Evolutionary conservation across 2,888 invertebrate genomes (phyloP).

Genomic region (Xiphydria camelus): DNA sequence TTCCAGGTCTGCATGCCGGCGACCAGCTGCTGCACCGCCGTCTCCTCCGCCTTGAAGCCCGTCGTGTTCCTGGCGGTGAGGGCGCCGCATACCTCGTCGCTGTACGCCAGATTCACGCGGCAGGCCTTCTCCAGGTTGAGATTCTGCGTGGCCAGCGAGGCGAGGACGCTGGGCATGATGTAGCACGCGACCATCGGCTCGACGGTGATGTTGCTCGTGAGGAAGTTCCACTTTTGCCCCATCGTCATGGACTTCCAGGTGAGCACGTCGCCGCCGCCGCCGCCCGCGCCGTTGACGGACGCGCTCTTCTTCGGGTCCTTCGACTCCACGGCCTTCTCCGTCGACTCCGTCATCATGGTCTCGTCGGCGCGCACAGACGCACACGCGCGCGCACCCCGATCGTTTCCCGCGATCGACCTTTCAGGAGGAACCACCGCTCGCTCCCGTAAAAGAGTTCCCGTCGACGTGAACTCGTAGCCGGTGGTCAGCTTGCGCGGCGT

Average conservation of each 20-base stretch:
- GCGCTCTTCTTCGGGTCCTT: conserved; percentile 17
- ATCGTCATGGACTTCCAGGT: conserved; percentile 62
- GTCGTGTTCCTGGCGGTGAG: conserved; percentile 74
- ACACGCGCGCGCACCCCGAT: no score
- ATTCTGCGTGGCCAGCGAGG: conserved; percentile 81
- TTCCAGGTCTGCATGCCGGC: conserved; percentile 86
- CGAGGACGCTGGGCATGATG: conserved; percentile 67
- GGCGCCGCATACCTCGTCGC: conserved; percentile 75
- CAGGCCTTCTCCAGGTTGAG: conserved; percentile 86
- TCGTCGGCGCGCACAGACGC: no score
- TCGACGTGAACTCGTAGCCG: no score
- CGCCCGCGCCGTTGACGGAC: conserved; percentile 5
- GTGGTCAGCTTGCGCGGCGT: no score
- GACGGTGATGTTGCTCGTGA: conserved; percentile 71
- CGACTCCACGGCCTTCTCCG: conserved; percentile 1
- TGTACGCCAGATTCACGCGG: conserved; percentile 76
- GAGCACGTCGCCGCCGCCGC: conserved; percentile 20
- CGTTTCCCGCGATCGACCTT: no score
- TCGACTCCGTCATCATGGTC: conserved; percentile 2
- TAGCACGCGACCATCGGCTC: conserved; percentile 77
- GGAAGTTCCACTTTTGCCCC: conserved; percentile 62
- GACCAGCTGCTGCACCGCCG: conserved; percentile 63
- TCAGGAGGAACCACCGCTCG: no score
- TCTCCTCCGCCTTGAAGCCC: conserved; percentile 66
- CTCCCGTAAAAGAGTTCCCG: no score